Percentiles rank a stretch among this genome's conserved stretches.
Evolutionary conservation across 2,113 vertebrate species (phyloP).

Genomic region (Neogobius melanostomus): DNA sequence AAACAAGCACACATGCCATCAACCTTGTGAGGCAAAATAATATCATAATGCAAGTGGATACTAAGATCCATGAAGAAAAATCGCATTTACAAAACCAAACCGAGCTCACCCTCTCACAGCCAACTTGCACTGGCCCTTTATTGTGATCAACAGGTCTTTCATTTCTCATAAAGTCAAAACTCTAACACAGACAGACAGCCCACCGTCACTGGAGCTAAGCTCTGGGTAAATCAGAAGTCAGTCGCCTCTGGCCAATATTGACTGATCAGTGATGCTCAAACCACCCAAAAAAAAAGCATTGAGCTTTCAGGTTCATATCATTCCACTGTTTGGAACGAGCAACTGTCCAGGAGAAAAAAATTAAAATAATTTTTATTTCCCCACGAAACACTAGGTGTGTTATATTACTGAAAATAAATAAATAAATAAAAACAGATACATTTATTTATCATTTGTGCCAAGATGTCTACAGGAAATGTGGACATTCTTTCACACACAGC

Average conservation of each 20-base stretch:
- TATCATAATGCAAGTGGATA: too few relatives aligned
- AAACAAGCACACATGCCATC: too few relatives aligned
- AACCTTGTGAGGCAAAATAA: too few relatives aligned
- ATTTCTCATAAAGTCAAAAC: too few relatives aligned
- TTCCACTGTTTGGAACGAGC: conserved; percentile 34
- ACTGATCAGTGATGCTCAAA: conserved; percentile 49
- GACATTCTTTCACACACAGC: conserved; percentile 7
- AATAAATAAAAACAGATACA: neutral
- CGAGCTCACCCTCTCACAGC: too few relatives aligned
- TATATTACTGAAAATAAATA: neutral
- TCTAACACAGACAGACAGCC: neutral
- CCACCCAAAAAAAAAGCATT: conserved; percentile 26
- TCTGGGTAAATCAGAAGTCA: conserved; percentile 14
- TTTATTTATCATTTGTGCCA: conserved; percentile 19
- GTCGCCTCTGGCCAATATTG: too few relatives aligned
- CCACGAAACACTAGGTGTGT: conserved; percentile 11
- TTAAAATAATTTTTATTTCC: neutral
- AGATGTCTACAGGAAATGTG: conserved; percentile 9
- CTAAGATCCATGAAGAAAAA: too few relatives aligned
- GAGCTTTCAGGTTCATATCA: conserved; percentile 30
- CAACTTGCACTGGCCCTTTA: too few relatives aligned
- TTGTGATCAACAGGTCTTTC: too few relatives aligned
- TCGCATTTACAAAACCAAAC: too few relatives aligned
- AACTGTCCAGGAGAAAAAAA: conserved; percentile 15
- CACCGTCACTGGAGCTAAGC: neutral